These are phyloP conservation scores for Tridacna gigas DNA, from an alignment of 2,888 invertebrate genomes.

Conservation along the genomic window DNA sequence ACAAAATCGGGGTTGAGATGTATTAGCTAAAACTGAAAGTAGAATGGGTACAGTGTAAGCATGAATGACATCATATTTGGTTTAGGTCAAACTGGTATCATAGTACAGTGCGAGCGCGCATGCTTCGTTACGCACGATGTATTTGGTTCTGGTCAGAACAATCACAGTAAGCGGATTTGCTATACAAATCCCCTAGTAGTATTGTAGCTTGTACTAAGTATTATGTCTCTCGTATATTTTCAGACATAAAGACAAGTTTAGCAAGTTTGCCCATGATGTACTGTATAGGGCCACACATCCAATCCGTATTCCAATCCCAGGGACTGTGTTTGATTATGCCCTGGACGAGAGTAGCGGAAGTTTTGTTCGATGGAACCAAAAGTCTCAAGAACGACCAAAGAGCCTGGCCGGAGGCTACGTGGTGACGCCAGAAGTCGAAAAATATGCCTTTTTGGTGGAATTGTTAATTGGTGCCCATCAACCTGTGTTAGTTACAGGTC, in stretches of 20 bases:
- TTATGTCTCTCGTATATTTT: not conserved
- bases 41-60: too few relatives aligned
- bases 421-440: conserved; percentile 82
- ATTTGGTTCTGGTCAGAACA: too few relatives aligned
- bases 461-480: conserved; percentile 76
- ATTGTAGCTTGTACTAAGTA: too few relatives aligned
- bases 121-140: too few relatives aligned
- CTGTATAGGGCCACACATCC: conserved; percentile 80
- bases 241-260: conserved; percentile 80
- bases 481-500: conserved; percentile 82
- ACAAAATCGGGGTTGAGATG: too few relatives aligned
- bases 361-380: conserved; percentile 80
- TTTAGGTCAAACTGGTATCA: too few relatives aligned
- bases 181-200: too few relatives aligned
- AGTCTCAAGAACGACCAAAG: conserved; percentile 74
- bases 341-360: conserved; percentile 76
- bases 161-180: too few relatives aligned
- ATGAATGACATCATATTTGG: too few relatives aligned
- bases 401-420: conserved; percentile 75
- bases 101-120: too few relatives aligned
- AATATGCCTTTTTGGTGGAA: conserved; percentile 80
- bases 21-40: too few relatives aligned
- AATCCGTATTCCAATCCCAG: conserved; percentile 76
- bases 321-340: conserved; percentile 81
- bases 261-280: conserved; percentile 81